phyloP scores from a whole-genome alignment of 2,888 invertebrate genomes.

The Philereme vetulata region DNA sequence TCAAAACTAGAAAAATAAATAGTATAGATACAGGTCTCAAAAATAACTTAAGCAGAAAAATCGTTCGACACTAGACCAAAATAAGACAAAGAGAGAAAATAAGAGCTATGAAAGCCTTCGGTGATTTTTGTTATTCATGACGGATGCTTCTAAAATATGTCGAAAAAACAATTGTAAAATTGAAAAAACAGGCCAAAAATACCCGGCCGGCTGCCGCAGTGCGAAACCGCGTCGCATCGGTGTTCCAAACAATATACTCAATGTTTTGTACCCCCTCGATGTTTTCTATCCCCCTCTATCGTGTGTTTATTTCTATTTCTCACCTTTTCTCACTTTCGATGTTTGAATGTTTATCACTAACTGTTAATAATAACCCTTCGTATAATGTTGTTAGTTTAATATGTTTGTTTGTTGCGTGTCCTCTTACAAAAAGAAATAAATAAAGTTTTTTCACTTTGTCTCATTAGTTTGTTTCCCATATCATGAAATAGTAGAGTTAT shows the following conservation, averaged over 20 bases:
- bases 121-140: too few species aligned
- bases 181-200: slow-evolving; percentile 63
- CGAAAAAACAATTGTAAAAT: slow-evolving; percentile 6
- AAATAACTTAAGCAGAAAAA: too few species aligned
- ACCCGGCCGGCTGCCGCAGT: slow-evolving; percentile 75
- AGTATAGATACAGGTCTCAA: too few species aligned
- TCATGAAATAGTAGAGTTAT: too few species aligned
- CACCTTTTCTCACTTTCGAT: slow-evolving; percentile 80
- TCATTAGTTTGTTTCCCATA: too few species aligned
- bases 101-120: too few species aligned
- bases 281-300: slow-evolving; percentile 63
- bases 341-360: slow-evolving; percentile 83
- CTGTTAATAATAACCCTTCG: slow-evolving; percentile 75
- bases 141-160: not conserved
- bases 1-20: too few species aligned
- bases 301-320: slow-evolving; percentile 76
- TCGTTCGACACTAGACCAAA: too few species aligned
- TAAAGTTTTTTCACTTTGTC: not conserved
- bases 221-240: slow-evolving; percentile 76
- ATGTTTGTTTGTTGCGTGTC: slow-evolving; percentile 39
- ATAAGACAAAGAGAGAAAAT: too few species aligned
- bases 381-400: slow-evolving; percentile 49
- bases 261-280: slow-evolving; percentile 58
- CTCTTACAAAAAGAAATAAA: not conserved
- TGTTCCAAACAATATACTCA: slow-evolving; percentile 74